Conservation (phyloP, 2,888 invertebrate genomes). For the Perizoma affinitatum region DNA sequence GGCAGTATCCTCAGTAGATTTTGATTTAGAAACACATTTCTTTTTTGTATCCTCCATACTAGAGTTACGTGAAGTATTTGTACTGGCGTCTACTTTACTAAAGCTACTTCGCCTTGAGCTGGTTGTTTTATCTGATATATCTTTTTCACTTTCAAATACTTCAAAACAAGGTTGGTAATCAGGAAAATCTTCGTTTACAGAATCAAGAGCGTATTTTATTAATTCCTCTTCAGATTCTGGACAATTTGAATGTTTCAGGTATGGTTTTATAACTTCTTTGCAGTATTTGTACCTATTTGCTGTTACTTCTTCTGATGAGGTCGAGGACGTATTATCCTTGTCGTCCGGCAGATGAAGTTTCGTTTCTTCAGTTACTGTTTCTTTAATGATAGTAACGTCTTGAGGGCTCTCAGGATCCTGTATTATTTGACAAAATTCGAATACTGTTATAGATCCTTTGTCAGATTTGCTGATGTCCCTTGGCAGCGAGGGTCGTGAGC, state of each 20-base stretch:
- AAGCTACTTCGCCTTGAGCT: slow-evolving; percentile 14
- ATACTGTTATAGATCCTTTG: slow-evolving; percentile 43
- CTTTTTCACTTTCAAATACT: slow-evolving; percentile 15
- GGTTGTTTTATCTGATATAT: slow-evolving; percentile 17
- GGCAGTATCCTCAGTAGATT: slow-evolving; percentile 5
- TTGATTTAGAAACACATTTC: slow-evolving; percentile 8
- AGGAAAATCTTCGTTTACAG: slow-evolving; percentile 45
- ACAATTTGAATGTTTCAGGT: slow-evolving; percentile 44
- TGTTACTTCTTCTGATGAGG: slow-evolving; percentile 28
- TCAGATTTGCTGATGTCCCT: slow-evolving; percentile 33
- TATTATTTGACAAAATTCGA: slow-evolving; percentile 48
- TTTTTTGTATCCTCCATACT: slow-evolving; percentile 9
- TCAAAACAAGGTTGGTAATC: slow-evolving; percentile 43
- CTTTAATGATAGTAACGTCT: slow-evolving; percentile 46
- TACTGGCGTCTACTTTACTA: slow-evolving; percentile 28
- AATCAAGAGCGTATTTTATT: slow-evolving; percentile 41
- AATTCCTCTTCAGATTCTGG: slow-evolving; percentile 46
- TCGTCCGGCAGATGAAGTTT: slow-evolving; percentile 24
- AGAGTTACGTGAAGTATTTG: slow-evolving; percentile 6
- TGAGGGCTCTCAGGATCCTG: slow-evolving; percentile 45
- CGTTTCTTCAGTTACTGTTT: slow-evolving; percentile 48
- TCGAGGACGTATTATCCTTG: slow-evolving; percentile 4
- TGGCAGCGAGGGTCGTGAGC: slow-evolving; percentile 31
- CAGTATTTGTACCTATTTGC: slow-evolving; percentile 50
- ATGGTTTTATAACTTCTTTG: slow-evolving; percentile 57